Percentiles rank a stretch among this genome's conserved stretches.
These are phyloP conservation scores for Carassius carassius DNA, from an alignment of 2,113 vertebrate species.

Conservation along the genomic window DNA sequence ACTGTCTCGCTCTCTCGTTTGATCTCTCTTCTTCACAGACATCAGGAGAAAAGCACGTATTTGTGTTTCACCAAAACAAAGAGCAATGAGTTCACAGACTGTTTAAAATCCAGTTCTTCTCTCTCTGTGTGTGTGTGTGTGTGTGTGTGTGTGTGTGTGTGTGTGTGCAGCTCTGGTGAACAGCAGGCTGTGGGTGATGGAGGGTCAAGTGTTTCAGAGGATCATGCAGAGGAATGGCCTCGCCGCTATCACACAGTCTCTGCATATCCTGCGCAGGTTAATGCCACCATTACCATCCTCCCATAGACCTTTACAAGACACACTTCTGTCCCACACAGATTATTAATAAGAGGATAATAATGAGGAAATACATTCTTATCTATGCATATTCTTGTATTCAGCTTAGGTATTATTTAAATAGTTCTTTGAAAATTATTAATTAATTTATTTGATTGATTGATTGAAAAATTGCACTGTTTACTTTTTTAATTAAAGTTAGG, in stretches of 20 bases:
- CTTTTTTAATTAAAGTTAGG: neutral
- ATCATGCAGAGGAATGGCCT: constrained; percentile 69
- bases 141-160: neutral
- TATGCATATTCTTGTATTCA: neutral
- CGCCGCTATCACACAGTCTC: constrained; percentile 61
- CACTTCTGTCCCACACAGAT: neutral
- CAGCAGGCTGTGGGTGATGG: constrained; percentile 76
- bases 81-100: neutral
- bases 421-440: neutral
- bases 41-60: neutral
- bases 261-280: constrained; percentile 75
- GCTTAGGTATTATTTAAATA: neutral
- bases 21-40: neutral
- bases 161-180: constrained; percentile 65
- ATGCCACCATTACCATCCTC: neutral
- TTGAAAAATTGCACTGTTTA: neutral
- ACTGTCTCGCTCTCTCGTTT: constrained; percentile 14
- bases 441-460: neutral
- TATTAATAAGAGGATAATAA: neutral
- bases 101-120: neutral
- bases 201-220: constrained; percentile 71
- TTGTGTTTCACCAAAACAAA: neutral
- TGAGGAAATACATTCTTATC: neutral
- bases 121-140: neutral
- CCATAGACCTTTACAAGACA: neutral